Base-by-base conservation (phyloP, 2,888 invertebrate species). In the Incurvaria masculella region DNA sequence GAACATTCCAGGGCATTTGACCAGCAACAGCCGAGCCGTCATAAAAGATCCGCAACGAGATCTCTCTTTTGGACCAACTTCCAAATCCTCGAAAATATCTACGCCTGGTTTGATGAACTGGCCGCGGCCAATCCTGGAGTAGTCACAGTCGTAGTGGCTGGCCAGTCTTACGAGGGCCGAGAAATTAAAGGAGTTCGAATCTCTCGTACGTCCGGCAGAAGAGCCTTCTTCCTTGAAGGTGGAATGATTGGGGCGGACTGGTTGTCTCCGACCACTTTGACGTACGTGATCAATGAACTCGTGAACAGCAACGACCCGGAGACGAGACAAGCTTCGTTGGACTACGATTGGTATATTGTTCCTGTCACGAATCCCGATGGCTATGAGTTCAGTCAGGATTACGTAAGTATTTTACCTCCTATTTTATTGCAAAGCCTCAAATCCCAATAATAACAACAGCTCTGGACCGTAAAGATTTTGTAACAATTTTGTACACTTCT, bases 301-400 rank as follows among this genome's bases (percentile, higher is more conserved):
- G 64, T 86, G 11, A 79, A 72, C 48, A 85, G 84, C 27, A 63
- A 72, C 0, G 69, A 82, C 21, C 55, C 65, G 1, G 72, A 76
- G 14, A 65, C 83, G 0, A 66, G 65, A 47, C 53, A 64, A 6
- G 75, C 84, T 8, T 78, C 81, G 0, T 69, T 81, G 45, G 72
- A 74, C 26, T 81, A 80, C 56, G 87, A 87, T 53, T 91, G 88
- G 87, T 87, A 89, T 61, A 79, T 91, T 49, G 79, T 91, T 52
- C 90, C 91, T 0, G 70, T 86, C 17, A 66, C 85, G 20, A 91
- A 91, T 63, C 89, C 89, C 10, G 91, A 92, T 68, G 91, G 91
- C 2, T 88, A 82, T 57, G 84, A 81, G 27, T 87, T 82, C 62
- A 81, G 87, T 0, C 86, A 88, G 57, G 79, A 80, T 3, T 65